Conservation (phyloP, 2,113 vertebrate genomes). For the Nerophis ophidion region DNA sequence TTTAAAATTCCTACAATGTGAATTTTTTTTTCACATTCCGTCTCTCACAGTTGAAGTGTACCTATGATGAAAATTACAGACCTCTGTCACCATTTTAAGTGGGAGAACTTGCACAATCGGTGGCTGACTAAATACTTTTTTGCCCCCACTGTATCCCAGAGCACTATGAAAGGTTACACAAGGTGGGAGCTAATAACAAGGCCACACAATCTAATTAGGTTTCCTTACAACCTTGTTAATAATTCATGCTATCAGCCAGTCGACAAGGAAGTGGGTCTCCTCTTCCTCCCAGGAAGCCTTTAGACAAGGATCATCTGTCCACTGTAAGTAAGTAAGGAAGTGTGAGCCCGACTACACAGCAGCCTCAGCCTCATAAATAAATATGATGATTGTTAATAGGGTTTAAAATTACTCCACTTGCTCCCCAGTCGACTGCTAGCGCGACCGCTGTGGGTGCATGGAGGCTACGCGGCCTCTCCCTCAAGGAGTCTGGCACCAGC, state of each 20-base stretch:
- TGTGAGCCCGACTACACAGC: conserved; percentile 64
- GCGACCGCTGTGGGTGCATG: conserved; percentile 60
- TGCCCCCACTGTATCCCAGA: no score
- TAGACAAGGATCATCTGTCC: conserved; percentile 66
- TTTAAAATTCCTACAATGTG: no score
- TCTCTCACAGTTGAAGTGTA: no score
- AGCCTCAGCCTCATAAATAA: conserved; percentile 73
- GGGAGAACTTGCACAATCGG: no score
- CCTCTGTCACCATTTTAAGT: no score
- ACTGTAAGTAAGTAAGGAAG: conserved; percentile 64
- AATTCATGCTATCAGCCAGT: conserved; percentile 67
- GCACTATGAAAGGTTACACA: conserved; percentile 75
- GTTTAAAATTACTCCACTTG: conserved; percentile 74
- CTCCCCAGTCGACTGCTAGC: conserved; percentile 61
- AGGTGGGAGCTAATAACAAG: conserved; percentile 76
- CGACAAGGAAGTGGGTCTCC: conserved; percentile 62
- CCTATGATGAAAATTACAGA: no score
- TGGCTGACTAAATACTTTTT: no score
- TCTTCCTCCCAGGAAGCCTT: conserved; percentile 56
- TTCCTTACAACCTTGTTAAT: conserved; percentile 67
- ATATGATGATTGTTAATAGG: conserved; percentile 78
- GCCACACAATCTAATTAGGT: conserved; percentile 71
- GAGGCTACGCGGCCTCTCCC: conserved; percentile 50
- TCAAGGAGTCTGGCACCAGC: conserved; percentile 64
- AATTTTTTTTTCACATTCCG: no score